phyloP scores from a whole-genome alignment of 1,140 invertebrate species.

The Drosophila nigromelanica region DNA sequence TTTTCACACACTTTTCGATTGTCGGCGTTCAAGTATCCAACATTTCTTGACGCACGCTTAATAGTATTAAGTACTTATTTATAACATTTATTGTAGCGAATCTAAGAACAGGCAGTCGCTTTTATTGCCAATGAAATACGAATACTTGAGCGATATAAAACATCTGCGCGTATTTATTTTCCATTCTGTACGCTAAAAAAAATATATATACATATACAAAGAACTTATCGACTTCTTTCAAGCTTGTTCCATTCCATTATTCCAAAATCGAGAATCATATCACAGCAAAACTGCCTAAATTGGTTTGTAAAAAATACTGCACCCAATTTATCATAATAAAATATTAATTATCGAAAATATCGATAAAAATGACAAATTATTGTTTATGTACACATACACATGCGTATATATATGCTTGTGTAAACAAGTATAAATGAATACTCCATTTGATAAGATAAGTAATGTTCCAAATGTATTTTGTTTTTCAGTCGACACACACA shows the following conservation, averaged over 20 bases:
- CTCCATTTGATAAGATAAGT: constrained; percentile 44
- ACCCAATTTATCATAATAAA: not conserved
- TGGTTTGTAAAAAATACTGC: constrained; percentile 13
- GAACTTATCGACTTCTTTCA: too few relatives aligned
- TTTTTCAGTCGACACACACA: constrained; percentile 31
- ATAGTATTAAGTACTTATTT: too few relatives aligned
- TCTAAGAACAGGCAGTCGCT: too few relatives aligned
- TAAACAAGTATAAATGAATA: constrained; percentile 37
- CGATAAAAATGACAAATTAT: constrained; percentile 20
- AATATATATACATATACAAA: too few relatives aligned
- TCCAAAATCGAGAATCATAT: not conserved
- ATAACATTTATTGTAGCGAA: too few relatives aligned
- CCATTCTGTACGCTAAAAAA: too few relatives aligned
- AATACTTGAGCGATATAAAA: too few relatives aligned
- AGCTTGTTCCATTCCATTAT: not conserved
- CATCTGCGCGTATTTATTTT: too few relatives aligned
- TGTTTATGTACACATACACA: constrained; percentile 26
- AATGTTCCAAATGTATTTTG: constrained; percentile 46
- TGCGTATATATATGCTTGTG: constrained; percentile 34
- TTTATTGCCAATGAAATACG: too few relatives aligned
- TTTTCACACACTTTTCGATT: too few relatives aligned
- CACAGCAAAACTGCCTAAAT: not conserved
- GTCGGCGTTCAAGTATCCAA: too few relatives aligned
- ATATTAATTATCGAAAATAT: constrained; percentile 5
- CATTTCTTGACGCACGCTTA: too few relatives aligned